These are phyloP conservation scores for Tokudaia muenninki DNA, from an alignment of 2,797 vertebrate species.

Conservation along the genomic window DNA sequence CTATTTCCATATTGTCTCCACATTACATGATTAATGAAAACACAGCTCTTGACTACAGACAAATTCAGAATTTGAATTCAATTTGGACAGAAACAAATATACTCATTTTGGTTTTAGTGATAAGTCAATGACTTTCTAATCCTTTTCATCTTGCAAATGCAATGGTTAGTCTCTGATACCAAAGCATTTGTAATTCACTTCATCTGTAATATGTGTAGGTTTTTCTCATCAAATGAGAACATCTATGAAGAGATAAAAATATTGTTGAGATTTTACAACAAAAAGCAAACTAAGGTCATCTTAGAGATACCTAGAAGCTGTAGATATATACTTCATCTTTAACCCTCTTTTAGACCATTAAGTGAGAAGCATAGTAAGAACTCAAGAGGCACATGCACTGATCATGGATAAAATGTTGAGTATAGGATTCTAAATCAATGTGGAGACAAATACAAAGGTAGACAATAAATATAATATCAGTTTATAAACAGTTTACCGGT, in stretches of 20 bases:
- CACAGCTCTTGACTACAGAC: background rate
- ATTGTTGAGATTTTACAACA: background rate
- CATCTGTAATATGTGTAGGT: background rate
- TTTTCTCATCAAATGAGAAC: background rate
- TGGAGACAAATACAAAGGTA: background rate
- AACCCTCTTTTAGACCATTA: background rate
- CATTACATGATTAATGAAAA: background rate
- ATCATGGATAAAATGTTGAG: background rate
- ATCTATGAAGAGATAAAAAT: background rate
- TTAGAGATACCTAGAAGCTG: background rate
- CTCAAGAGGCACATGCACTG: background rate
- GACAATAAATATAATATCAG: background rate
- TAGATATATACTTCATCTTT: background rate
- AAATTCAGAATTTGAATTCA: background rate
- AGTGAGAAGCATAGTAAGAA: background rate
- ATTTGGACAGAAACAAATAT: background rate
- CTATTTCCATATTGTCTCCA: background rate
- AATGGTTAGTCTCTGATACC: background rate
- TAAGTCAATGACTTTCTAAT: background rate
- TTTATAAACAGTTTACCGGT: background rate
- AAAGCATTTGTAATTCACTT: background rate
- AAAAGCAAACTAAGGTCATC: background rate
- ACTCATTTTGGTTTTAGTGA: background rate
- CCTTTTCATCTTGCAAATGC: background rate
- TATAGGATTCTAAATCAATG: background rate